Evolutionary conservation across 30 jellyfish, hydroid and myxozoan species (phyloP).

Genomic region (Aurelia coerulea): DNA sequence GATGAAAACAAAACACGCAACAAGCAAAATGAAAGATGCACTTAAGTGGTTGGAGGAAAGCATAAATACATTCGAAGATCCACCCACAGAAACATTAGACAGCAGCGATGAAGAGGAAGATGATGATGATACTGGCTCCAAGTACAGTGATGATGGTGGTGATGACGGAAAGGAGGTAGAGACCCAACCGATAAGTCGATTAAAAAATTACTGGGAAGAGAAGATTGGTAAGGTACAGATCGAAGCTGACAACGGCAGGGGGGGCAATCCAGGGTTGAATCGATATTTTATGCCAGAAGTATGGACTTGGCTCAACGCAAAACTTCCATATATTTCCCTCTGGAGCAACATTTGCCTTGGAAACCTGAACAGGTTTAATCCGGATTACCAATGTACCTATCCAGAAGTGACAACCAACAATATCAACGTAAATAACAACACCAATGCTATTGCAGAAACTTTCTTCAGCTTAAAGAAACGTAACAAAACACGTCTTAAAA

Average conservation of each 20-base stretch:
- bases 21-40: conserved; percentile 7
- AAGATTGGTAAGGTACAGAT: neutral
- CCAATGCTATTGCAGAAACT: conserved; percentile 25
- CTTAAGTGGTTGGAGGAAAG: conserved; percentile 7
- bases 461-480: conserved; percentile 23
- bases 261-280: neutral
- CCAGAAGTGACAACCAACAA: neutral
- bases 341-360: conserved; percentile 41
- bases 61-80: neutral
- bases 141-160: no score
- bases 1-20: neutral
- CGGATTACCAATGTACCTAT: neutral
- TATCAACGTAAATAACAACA: neutral
- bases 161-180: neutral
- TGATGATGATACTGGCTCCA: neutral
- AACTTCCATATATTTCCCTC: neutral
- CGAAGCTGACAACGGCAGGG: neutral
- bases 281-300: conserved; percentile 5
- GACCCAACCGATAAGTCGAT: neutral
- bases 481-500: neutral
- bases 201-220: neutral
- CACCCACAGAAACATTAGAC: no score
- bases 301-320: neutral
- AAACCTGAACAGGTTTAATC: neutral
- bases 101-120: neutral